Conservation (phyloP, 2,888 invertebrate genomes). For the Bursaphelenchus okinawaensis region DNA sequence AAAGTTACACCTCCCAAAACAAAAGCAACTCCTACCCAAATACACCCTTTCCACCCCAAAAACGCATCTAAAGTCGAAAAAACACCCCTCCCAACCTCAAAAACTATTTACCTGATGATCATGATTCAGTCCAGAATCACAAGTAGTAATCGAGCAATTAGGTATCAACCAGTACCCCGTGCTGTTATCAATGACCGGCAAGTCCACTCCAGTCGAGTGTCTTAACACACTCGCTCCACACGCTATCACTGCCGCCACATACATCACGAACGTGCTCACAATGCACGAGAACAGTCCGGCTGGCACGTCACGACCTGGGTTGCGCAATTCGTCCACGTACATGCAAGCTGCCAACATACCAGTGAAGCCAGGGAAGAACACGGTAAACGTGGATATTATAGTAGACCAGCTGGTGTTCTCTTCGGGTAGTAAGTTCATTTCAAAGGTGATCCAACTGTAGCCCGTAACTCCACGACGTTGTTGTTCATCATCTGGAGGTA, state of each 20-base stretch:
- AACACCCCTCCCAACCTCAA: no score
- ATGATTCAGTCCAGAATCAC: background rate
- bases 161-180: constrained; percentile 20
- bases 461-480: constrained; percentile 25
- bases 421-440: constrained; percentile 20
- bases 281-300: constrained; percentile 23
- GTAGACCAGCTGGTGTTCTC: background rate
- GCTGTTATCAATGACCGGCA: constrained; percentile 18
- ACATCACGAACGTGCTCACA: constrained; percentile 22
- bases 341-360: constrained; percentile 26
- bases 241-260: constrained; percentile 22
- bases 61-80: no score
- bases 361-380: constrained; percentile 30
- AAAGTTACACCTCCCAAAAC: no score
- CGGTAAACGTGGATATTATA: constrained; percentile 20
- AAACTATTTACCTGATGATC: background rate
- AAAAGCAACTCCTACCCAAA: no score
- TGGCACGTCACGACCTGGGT: constrained; percentile 24
- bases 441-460: constrained; percentile 18
- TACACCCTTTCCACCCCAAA: no score
- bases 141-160: constrained; percentile 10
- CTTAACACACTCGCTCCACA: constrained; percentile 27
- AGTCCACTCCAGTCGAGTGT: constrained; percentile 23
- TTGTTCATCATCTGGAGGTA: constrained; percentile 21
- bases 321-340: constrained; percentile 25